Base-by-base conservation (phyloP, 1,140 invertebrate genomes). In the Aradophagus sp. region DNA sequence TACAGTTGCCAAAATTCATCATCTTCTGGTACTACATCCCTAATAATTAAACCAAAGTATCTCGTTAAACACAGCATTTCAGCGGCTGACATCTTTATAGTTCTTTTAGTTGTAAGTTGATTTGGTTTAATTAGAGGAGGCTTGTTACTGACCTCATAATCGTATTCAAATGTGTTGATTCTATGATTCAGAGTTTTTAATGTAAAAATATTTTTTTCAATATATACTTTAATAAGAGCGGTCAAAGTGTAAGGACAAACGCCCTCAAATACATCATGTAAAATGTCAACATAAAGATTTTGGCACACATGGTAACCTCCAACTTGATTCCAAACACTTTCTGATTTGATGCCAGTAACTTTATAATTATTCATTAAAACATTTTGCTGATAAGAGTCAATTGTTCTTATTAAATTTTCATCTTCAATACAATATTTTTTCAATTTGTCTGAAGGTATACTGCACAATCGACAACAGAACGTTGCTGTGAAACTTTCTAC, bases 231-330 rank as follows among this genome's bases (percentile, higher is more conserved):
- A 2, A 62, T 17, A 12, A 62, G n/a, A 6, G 19, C 17, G 4
- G 44, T 31, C 17, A 71, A 17, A 14, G 44, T 38, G 41, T 65
- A 71, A 5, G 7, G 12, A 5, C 39, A 44, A 1, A 50, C 39
- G 5, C 55, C 68, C 41, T 65, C 68, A 8, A 31, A 13, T 27
- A 65, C 1, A 20, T 72, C 68, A 44, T 72, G 47, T 47, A 61
- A 66, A 4, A 32, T 13, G 39, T 72, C 68, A 1, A 38, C 35
- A 11, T 26, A 29, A 41, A 59, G 26, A 35, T 73, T 73, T 31
- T 63, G 5, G 12, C 17, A 53, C 5, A 72, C 31, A 39, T 65
- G 11, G 39, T 55, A 62, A 7, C n/a, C 50, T 27, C 13, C 11
- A 12, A 70, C 19, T 13, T 56, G 15, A 26, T 48, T 41, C 35